phyloP scores from a whole-genome alignment of 2,797 vertebrate species.

The Enteromius mattozi region DNA sequence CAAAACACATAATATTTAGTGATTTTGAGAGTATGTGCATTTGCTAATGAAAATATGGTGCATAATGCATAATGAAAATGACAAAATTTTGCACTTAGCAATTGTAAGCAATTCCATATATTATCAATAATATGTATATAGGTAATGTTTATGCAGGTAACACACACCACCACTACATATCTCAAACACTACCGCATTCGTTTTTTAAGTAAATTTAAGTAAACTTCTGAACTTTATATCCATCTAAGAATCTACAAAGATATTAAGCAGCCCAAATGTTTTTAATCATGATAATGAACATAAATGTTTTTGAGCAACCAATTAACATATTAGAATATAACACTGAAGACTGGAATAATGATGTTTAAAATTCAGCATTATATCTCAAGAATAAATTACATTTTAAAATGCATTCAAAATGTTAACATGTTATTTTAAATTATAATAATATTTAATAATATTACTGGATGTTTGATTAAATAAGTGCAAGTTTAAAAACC shows the following conservation, averaged over 20 bases:
- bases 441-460: not conserved
- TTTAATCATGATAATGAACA: not conserved
- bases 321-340: not conserved
- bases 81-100: not conserved
- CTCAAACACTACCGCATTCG: no score
- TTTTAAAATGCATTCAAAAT: not conserved
- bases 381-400: not conserved
- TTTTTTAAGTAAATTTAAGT: not conserved
- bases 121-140: not conserved
- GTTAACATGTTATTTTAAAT: not conserved
- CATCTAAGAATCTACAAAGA: not conserved
- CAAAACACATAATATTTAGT: not conserved
- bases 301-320: not conserved
- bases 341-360: not conserved
- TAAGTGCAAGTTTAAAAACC: not conserved
- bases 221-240: not conserved
- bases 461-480: not conserved
- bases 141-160: not conserved
- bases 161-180: not conserved
- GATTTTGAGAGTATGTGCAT: not conserved
- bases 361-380: not conserved
- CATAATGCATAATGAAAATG: not conserved
- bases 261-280: not conserved
- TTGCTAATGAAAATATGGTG: not conserved
- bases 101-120: not conserved